Conservation (phyloP, 2,797 vertebrate species). For the Australoheros facetus region DNA sequence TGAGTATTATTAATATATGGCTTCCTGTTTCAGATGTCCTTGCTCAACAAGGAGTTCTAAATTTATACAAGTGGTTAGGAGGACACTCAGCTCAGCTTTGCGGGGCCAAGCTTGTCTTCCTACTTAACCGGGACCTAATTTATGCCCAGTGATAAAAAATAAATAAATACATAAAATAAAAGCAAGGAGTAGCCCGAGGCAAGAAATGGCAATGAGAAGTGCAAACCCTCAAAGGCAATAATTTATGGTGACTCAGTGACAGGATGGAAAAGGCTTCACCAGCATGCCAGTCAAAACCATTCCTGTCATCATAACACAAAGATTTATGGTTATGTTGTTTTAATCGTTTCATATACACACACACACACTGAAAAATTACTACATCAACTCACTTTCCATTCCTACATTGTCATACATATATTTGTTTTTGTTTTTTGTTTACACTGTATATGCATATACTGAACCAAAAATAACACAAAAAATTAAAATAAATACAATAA, state of each 20-base stretch:
- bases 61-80: slow-evolving; percentile 56
- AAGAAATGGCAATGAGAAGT: slow-evolving; percentile 64
- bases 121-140: slow-evolving; percentile 69
- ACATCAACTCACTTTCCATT: background rate
- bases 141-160: slow-evolving; percentile 75
- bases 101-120: slow-evolving; percentile 43
- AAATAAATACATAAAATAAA: slow-evolving; percentile 72
- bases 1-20: slow-evolving; percentile 63
- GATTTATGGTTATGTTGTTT: background rate
- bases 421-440: background rate
- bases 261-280: slow-evolving; percentile 18
- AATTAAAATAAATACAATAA: background rate
- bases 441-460: background rate
- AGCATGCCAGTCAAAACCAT: slow-evolving; percentile 41
- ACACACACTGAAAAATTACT: background rate
- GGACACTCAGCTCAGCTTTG: slow-evolving; percentile 59
- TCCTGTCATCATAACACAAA: slow-evolving; percentile 14
- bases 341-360: background rate
- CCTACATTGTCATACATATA: background rate
- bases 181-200: slow-evolving; percentile 60
- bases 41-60: slow-evolving; percentile 65
- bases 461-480: background rate
- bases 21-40: slow-evolving; percentile 58
- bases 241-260: slow-evolving; percentile 54
- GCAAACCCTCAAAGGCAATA: slow-evolving; percentile 42